Base-by-base conservation (phyloP, 1,140 invertebrate species). In the Melitaea cinxia region DNA sequence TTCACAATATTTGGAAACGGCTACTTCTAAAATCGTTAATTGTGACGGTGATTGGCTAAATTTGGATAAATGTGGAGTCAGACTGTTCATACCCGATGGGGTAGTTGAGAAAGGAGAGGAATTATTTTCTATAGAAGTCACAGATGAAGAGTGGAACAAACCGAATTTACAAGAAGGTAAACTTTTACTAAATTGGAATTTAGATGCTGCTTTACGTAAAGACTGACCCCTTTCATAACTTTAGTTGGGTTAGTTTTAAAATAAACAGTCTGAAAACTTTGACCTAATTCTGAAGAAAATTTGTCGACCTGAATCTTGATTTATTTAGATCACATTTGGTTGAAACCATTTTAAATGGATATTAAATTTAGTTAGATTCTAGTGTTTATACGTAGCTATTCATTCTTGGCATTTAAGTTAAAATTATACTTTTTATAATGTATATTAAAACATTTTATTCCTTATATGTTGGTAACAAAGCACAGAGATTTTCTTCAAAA, bases 71-170 rank as follows among this genome's bases (percentile, higher is more conserved):
- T 93, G 93, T 75, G 94, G 94, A n/a, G 92, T 95, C 0, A 93
- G 93, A 68, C 75, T 96, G 60, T 95, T 93, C 1, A 89, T 95
- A 14, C 95, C 95, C 17, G 94, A 95, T 78, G 94, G 94, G 21
- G 93, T 95, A 2, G 82, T 96, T 2, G 88, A 91, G 37, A 93
- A 93, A 65, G 93, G 92, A 0, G 87, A 92, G 15, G 94, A 95
- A 72, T 91, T 95, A 65, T 91, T 95, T 17, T 95, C 93, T 69
- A 82, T 95, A 55, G 94, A 94, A 17, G 92, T 95, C 3, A 92
- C 94, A n/a, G 92, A 94, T 65, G 94, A 95, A 69, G 94, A 95
- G 68, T 93, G 94, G 82, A 94, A 94, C 73, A 85, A 94, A 59
- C 95, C 95, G 1, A 86, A 92, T 71, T 84, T 95, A 42, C 90